phyloP scores from a whole-genome alignment of 2,888 invertebrate genomes.

The Lasioglossum oenotherae region DNA sequence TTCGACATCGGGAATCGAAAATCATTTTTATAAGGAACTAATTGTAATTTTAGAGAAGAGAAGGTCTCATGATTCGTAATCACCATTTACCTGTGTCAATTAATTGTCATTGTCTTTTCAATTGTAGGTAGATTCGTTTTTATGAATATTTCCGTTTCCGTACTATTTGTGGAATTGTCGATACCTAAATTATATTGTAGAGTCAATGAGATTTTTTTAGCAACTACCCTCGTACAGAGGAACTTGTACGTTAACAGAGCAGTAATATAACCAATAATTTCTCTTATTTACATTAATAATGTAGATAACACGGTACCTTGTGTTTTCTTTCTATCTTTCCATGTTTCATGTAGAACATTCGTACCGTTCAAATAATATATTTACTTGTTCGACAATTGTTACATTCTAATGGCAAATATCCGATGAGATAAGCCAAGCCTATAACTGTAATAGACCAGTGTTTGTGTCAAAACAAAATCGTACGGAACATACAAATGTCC shows the following conservation, averaged over 20 bases:
- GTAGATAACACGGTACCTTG: conserved; percentile 39
- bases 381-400: conserved; percentile 31
- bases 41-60: conserved; percentile 24
- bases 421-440: background rate
- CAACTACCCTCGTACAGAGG: background rate
- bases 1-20: conserved; percentile 33
- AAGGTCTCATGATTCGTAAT: conserved; percentile 33
- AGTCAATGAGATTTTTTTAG: background rate
- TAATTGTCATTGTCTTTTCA: conserved; percentile 16
- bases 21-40: conserved; percentile 52
- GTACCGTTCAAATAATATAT: conserved; percentile 26
- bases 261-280: conserved; percentile 15
- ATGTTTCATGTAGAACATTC: background rate
- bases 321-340: background rate
- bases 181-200: conserved; percentile 5
- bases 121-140: conserved; percentile 5
- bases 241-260: background rate
- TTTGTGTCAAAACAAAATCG: background rate
- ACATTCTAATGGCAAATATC: conserved; percentile 16
- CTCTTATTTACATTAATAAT: conserved; percentile 36
- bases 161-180: background rate
- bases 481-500: background rate
- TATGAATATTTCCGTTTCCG: background rate
- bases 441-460: conserved; percentile 16
- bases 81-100: conserved; percentile 20